phyloP scores from a whole-genome alignment of 2,797 vertebrate species.

The Pitangus sulphuratus region DNA sequence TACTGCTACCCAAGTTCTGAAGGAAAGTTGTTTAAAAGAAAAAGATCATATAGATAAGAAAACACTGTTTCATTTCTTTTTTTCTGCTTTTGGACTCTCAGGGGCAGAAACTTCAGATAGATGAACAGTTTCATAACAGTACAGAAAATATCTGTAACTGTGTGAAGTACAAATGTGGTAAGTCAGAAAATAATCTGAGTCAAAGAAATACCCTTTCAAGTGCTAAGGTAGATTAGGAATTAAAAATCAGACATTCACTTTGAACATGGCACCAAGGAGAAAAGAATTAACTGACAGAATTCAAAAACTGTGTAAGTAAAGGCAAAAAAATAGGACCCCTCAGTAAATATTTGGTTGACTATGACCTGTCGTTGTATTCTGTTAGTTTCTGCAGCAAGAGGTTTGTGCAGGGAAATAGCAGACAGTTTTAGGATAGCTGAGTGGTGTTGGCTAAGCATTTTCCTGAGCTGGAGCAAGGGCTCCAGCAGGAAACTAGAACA shows the following conservation, averaged over 20 bases:
- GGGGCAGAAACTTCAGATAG: conserved; percentile 90
- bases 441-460: not conserved
- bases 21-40: not conserved
- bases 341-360: not conserved
- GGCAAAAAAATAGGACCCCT: not conserved
- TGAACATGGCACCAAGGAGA: not conserved
- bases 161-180: conserved; percentile 90
- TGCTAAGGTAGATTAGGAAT: not conserved
- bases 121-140: conserved; percentile 83
- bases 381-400: not conserved
- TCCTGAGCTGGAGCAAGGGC: not conserved
- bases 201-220: not conserved
- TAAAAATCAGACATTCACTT: not conserved
- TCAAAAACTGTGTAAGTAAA: not conserved
- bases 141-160: conserved; percentile 88
- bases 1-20: not conserved
- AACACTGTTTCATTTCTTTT: not conserved
- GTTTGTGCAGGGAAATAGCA: not conserved
- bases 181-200: conserved; percentile 60
- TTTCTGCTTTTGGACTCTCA: conserved; percentile 25
- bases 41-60: not conserved
- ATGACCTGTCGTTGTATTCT: not conserved
- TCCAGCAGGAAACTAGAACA: not conserved
- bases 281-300: not conserved
- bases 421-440: not conserved